Evolutionary conservation across 2,888 invertebrate genomes (phyloP).

Genomic region (Ichneumoninae sp.): DNA sequence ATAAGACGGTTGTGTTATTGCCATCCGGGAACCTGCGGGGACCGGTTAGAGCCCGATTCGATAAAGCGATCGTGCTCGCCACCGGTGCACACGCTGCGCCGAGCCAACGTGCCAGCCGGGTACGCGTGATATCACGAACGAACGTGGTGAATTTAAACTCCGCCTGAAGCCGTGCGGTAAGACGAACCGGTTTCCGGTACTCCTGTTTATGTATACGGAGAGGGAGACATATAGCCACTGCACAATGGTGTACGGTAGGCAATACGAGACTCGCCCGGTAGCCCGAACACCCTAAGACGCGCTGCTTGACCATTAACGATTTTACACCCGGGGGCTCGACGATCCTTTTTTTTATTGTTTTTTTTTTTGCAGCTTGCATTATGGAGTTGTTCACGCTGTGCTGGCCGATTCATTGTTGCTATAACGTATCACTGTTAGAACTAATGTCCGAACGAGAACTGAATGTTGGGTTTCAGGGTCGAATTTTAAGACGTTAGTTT

Average conservation of each 20-base stretch:
- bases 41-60: constrained; percentile 37
- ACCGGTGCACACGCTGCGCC: too few relatives aligned
- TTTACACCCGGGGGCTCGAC: background rate
- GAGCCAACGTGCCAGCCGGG: background rate
- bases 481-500: too few relatives aligned
- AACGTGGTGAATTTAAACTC: constrained; percentile 16
- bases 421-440: too few relatives aligned
- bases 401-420: too few relatives aligned
- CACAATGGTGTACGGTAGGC: background rate
- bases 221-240: background rate
- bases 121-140: constrained; percentile 13
- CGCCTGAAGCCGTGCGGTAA: background rate
- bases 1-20: constrained; percentile 21
- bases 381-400: too few relatives aligned
- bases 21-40: constrained; percentile 9
- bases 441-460: too few relatives aligned
- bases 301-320: background rate
- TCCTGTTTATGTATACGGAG: background rate
- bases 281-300: background rate
- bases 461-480: too few relatives aligned
- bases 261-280: background rate
- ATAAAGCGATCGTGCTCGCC: constrained; percentile 32
- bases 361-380: background rate
- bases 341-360: background rate
- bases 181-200: constrained; percentile 39